Conservation (phyloP, 2,888 invertebrate genomes). For the Crepidodera aurea region DNA sequence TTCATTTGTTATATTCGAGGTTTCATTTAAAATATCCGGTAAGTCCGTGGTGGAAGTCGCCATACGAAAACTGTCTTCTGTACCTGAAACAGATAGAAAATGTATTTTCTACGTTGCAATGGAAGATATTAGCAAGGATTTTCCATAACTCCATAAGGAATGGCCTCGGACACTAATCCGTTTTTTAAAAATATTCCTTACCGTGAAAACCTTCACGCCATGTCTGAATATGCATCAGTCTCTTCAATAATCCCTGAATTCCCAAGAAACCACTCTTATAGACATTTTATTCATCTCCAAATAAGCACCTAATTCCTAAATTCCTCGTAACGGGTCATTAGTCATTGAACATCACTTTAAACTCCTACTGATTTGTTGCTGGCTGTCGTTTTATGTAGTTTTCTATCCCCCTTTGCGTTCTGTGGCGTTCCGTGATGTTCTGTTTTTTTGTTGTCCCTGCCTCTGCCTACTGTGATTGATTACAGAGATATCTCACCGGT, state of each 20-base stretch:
- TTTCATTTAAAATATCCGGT: constrained; percentile 49
- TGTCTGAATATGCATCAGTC: constrained; percentile 31
- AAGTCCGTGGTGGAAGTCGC: constrained; percentile 55
- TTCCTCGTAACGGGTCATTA: constrained; percentile 15
- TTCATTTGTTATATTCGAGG: constrained; percentile 45
- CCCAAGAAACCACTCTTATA: neutral
- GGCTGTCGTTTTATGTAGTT: neutral
- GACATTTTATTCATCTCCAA: constrained; percentile 22
- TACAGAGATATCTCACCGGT: constrained; percentile 29
- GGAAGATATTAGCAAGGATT: neutral
- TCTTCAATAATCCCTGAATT: constrained; percentile 17
- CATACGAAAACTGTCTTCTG: constrained; percentile 53
- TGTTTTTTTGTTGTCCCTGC: constrained; percentile 10
- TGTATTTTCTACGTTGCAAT: neutral
- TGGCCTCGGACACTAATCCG: too few relatives aligned
- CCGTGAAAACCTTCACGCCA: constrained; percentile 32
- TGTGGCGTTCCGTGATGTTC: neutral
- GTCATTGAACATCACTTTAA: constrained; percentile 6
- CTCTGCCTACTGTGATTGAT: constrained; percentile 34
- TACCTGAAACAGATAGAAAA: constrained; percentile 15
- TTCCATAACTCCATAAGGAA: too few relatives aligned
- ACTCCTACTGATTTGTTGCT: constrained; percentile 4
- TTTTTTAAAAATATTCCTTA: constrained; percentile 5
- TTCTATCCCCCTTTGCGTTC: neutral
- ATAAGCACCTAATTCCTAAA: constrained; percentile 6